phyloP scores from a whole-genome alignment of 2,113 vertebrate genomes.

The Elgaria multicarinata region DNA sequence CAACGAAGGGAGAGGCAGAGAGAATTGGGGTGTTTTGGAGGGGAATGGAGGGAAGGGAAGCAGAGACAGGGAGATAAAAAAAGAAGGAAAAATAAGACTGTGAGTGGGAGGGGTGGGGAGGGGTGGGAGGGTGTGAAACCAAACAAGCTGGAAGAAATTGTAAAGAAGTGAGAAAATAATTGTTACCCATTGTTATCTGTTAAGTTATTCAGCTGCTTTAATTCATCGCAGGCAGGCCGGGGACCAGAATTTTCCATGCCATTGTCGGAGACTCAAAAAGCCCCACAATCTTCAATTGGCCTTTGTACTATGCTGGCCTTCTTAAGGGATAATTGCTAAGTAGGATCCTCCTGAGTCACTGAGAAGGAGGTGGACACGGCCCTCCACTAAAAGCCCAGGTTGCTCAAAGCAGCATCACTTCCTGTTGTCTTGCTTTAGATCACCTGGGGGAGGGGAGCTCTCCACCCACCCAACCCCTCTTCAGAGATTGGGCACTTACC shows the following conservation, averaged over 20 bases:
- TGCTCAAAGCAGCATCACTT: not conserved
- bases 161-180: slow-evolving; percentile 37
- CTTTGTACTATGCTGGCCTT: not conserved
- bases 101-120: not conserved
- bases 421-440: not conserved
- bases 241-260: slow-evolving; percentile 13
- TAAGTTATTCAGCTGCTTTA: slow-evolving; percentile 28
- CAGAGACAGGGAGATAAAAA: slow-evolving; percentile 9
- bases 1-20: not conserved
- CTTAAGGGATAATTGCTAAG: not conserved
- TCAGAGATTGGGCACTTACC: not conserved
- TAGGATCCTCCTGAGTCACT: not conserved
- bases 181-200: slow-evolving; percentile 37
- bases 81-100: slow-evolving; percentile 12
- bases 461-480: not conserved
- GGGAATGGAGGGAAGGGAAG: not conserved
- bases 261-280: not conserved
- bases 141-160: slow-evolving; percentile 28
- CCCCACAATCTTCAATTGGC: slow-evolving; percentile 12
- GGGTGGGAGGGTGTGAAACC: not conserved
- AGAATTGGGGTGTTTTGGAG: not conserved
- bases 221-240: not conserved
- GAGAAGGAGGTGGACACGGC: not conserved
- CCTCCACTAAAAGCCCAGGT: not conserved
- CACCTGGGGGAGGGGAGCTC: not conserved